Evolutionary conservation across 1,140 invertebrate species (phyloP), one percentile per base, ranked within the genome.

Genomic region (Archegozetes longisetosus): DNA sequence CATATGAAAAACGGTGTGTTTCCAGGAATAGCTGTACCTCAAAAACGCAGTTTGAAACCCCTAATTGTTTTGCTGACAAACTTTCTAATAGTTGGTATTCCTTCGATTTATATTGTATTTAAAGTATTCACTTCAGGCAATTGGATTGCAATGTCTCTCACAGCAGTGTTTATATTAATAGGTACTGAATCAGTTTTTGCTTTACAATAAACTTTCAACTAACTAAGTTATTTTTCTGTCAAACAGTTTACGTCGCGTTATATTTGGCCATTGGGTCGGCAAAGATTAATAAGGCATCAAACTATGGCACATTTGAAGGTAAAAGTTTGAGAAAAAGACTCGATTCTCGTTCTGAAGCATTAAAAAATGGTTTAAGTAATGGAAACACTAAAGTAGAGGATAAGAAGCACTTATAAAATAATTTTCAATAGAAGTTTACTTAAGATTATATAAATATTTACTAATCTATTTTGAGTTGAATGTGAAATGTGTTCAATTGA

Each of bases 81-180:
- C 13, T 48, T 51, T 32, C 17, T n/a, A 26, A 32, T 49, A 2
- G 52, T 47, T 29, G 28, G 40, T 28, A 51, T 51, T 40, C 17
- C 23, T 6, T n/a, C 25, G n/a, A 20, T 20, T 12, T 55, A 55
- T 27, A 27, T 24, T 22, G 49, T 56, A 9, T 63, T 32, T 29
- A 58, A 20, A 24, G 20, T 17, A 3, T 58, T 49, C 22, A 56
- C 53, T 13, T 54, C 20, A 46, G 14, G 52, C n/a, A 48, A 23
- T 49, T 13, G 22, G 17, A 22, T 57, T 40, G 12, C 20, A 13
- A n/a, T 58, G 27, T 62, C 32, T 62, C 40, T 51, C 56, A 17
- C 58, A 60, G 76, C 53, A 12, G 9, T 27, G n/a, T 12, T 55
- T 55, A 40, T 40, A 40, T 9, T 40, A 9, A 40, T 17, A 9